Base-by-base conservation (phyloP, 2,113 vertebrate species). In the Proteles cristata region DNA sequence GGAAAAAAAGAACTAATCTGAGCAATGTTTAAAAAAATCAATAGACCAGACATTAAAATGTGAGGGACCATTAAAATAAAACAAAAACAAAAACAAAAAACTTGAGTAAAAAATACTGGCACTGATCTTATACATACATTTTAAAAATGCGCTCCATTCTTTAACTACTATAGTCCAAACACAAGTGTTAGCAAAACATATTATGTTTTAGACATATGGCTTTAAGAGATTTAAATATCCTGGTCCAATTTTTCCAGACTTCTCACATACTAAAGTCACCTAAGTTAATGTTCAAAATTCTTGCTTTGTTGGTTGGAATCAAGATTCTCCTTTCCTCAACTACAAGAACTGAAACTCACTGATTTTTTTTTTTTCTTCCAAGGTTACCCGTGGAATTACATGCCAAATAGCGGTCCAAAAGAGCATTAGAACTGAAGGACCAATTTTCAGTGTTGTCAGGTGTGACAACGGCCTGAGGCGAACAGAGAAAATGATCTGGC, bases 281-380 rank as follows among this genome's bases (percentile, higher is more conserved):
- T 45, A 74, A 26, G 23, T 26, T 28, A 71, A 39, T 86, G 33
- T 81, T 88, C 23, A 74, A 53, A 94, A 61, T 26, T 94, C 65
- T 55, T 94, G 39, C 31, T 87, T 87, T 87, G 33, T 19, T 33
- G 39, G 53, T 55, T 87, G 4, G 39, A 88, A 66, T 71, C 33
- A 93, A 94, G 31, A 85, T 45, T 61, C 35, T 90, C 39, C 84
- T 39, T 82, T 95, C 83, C 88, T 73, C 55, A 81, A 74, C 48
- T 58, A 31, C 0, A 21, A 79, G 50, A 95, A 23, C 43, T 39
- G 8, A 61, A 83, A 25, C 25, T 28, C n/a, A 61, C 25, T 69
- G 26, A 87, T 48, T 31, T 76, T 19, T 39, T 39, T 39, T 39
- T 39, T 76, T 45, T 5, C 73, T 28, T 48, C 33, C n/a, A 55